Evolutionary conservation across 2,113 vertebrate species (phyloP), one percentile per base, ranked within the genome.

Genomic region (Turdus rufiventris): DNA sequence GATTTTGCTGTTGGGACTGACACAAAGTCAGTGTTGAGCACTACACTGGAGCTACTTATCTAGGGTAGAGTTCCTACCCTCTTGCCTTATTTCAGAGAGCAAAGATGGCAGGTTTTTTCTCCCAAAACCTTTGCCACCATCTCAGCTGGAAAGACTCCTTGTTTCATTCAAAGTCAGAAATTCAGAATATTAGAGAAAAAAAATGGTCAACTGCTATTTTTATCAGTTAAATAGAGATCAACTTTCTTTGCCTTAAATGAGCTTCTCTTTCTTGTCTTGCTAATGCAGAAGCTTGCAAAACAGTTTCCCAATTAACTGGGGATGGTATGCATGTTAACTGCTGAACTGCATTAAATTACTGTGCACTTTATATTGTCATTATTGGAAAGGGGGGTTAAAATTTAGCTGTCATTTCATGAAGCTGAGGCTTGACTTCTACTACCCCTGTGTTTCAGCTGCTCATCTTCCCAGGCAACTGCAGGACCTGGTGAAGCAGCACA

Each of bases 301-400:
- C 0, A 3, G 15, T 72, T 95, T 82, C n/a, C 62, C 45, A 91
- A 23, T 89, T 91, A 93, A 65, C 19, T 73, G 54, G 58, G 45
- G 31, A 65, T 77, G 58, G 21, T 58, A 57, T 57, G 62, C 36
- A 38, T 47, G 62, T 71, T 94, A 95, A 85, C 45, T 75, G 50
- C 54, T 89, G 85, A 93, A 95, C 29, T 73, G 34, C 38, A 57
- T 36, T 68, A 73, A 88, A 71, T 82, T 89, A 40, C 61, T 88
- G 45, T 79, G 38, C 42, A 57, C 47, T 78, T 85, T 31, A 33
- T 82, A 63, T 25, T 72, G 28, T 31, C 57, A 45, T 75, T 82
- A 53, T 80, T 87, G 63, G 76, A 89, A 84, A 42, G 24, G 5
- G 63, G 81, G 10, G 13, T 15, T 18, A 43, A 62, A 87, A 89